Percentiles rank a stretch among this genome's conserved stretches.
Conservation (phyloP, 2,113 vertebrate species). For the Muscicapa adusta region DNA sequence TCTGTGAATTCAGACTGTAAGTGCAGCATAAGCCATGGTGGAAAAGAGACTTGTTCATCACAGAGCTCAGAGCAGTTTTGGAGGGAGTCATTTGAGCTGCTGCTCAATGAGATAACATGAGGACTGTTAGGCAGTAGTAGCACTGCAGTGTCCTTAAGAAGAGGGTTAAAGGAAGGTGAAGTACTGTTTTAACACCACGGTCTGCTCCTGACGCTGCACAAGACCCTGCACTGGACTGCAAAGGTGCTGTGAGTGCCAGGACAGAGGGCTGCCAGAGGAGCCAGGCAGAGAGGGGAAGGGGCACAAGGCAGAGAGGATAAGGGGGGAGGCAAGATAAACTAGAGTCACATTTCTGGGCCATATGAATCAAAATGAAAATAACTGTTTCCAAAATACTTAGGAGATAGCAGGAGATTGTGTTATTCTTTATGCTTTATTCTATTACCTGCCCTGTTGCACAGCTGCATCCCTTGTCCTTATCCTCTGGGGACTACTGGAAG, state of each 20-base stretch:
- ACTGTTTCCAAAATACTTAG: not conserved
- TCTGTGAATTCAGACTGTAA: not conserved
- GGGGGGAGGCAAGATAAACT: not conserved
- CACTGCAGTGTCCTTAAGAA: constrained; percentile 47
- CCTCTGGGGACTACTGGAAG: not conserved
- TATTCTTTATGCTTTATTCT: not conserved
- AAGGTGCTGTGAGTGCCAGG: not conserved
- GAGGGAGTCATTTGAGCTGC: not conserved
- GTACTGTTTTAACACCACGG: not conserved
- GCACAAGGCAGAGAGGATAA: not conserved
- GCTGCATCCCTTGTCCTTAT: not conserved
- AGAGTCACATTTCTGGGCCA: not conserved
- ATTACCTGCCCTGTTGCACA: not conserved
- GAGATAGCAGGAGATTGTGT: not conserved
- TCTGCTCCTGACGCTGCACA: not conserved
- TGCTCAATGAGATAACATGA: not conserved
- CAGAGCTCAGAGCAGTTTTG: not conserved
- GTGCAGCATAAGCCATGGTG: not conserved
- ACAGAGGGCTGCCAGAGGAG: not conserved
- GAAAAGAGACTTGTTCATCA: not conserved
- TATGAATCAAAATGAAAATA: not conserved
- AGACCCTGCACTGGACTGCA: not conserved
- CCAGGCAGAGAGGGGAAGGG: not conserved
- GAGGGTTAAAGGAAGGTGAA: constrained; percentile 47
- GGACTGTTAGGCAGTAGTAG: not conserved